Base-by-base conservation (phyloP, 2,888 invertebrate species). In the Polyommatus iphigenia region DNA sequence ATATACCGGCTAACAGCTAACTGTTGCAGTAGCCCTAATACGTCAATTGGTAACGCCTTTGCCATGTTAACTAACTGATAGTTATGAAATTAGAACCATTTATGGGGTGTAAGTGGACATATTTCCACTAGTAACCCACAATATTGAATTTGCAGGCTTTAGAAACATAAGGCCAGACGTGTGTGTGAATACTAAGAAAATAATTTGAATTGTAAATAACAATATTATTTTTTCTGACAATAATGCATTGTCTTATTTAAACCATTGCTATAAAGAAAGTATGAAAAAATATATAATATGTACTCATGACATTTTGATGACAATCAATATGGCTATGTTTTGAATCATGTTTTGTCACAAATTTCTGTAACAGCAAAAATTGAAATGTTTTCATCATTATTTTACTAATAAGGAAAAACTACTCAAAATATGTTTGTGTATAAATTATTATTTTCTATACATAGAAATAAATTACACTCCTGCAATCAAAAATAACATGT, bases 41-140 rank as follows among this genome's bases (percentile, higher is more conserved):
- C 67, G 32, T 67, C 67, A 67, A 6, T 67, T 29, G 29, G 67
- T 67, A 67, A 67, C 67, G 67, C 67, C 67, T 67, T 67, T 67
- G 67, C 67, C 13, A 67, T 67, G 67, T 67, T 32, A 67, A 67
- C 67, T 32, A 67, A 67, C 29, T 32, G 67, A 32, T 29, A 24
- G 67, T 67, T 67, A 67, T 32, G 29, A 29, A 67, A 29, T 67
- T 67, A 67, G 15, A 32, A 32, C 67, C 67, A 7, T 32, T 32
- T 73, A 73, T 20, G 73, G 20, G 73, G 41, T 41, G 46, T 73
- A n/a, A 73, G 20, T 67, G 24, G 24, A 29, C 67, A 29, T 29
- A 15, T 67, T 15, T 67, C 15, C 15, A 29, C 29, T 67, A 24
- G 13, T 24, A 62, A 24, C 62, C 24, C 0, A 67, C 6, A 29